Evolutionary conservation across 2,113 vertebrate genomes (phyloP), one percentile per base, ranked within the genome.

Genomic region (Fulica atra): DNA sequence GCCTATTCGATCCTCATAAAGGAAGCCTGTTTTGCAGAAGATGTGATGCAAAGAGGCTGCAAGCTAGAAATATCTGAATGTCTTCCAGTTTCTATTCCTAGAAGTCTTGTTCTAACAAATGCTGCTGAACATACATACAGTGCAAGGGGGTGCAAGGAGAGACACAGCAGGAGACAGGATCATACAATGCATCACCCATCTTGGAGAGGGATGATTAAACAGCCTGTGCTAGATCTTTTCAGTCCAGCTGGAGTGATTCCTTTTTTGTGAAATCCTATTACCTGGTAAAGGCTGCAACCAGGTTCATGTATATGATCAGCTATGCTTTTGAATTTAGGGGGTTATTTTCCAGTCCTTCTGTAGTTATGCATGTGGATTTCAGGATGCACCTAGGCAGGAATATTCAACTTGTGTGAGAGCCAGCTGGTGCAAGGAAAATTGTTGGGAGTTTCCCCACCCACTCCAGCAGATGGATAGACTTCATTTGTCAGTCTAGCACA

Each of bases 81-180:
- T 36, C 33, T 93, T 96, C 95, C 93, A 96, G 13, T 50, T 90
- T 84, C 80, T 95, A n/a, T 91, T 97, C 92, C 82, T 93, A 93
- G 80, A 70, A 95, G 81, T n/a, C 89, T 82, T 81, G 74, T 95
- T 94, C 85, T 89, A 40, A 81, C 90, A 94, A 94, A 86, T 50
- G 64, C 33, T 81, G 65, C 51, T 90, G 88, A 71, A 88, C 53
- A 31, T 20, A 53, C 33, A 70, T n/a, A 38, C 28, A 64, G 72
- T 36, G 68, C 71, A 78, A 88, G 33, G 51, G 50, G 64, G 18
- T 68, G 60, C 26, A 38, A 71, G 36, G 79, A 89, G 74, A 86
- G 76, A 46, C 60, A 95, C 51, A 48, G 79, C 61, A 68, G 82
- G 61, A 86, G 82, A 50, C 38, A 35, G 53, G 26, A 64, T 88